Evolutionary conservation across 1,140 invertebrate genomes (phyloP), one percentile per base, ranked within the genome.

Genomic region (Lepidurus packardi): DNA sequence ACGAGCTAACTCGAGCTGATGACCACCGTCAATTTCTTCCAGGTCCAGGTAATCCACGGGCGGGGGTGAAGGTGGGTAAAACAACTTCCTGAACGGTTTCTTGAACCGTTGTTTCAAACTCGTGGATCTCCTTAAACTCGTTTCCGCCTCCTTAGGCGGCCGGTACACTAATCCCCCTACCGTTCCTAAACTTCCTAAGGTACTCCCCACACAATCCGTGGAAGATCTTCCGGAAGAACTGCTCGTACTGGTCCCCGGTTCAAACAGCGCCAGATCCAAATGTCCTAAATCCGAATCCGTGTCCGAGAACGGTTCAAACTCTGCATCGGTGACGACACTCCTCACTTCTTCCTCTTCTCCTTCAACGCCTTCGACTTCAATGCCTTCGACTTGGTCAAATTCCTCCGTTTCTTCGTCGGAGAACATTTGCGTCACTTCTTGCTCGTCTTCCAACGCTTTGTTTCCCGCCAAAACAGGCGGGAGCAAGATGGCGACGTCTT

Each of bases 261-360:
- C 90, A 84, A 91, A 91, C 73, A 91, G 85, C 43, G 89, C 86
- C 81, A 90, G 85, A 85, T 91, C 90, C 82, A 91, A 85, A 81
- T 89, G 89, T 80, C 90, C 89, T 88, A 91, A 89, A 84, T 90
- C 90, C 84, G 89, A 90, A 80, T 85, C 84, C 80, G 87, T 88
- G 79, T 88, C 87, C 11, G 86, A 87, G 80, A 88, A 88, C 9
- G 87, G 87, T 80, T 88, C 87, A 81, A 88, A 88, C 80, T 88
- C 87, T 10, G 75, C 75, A 34, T 43, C 47, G 24, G 47, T 47
- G 7, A 78, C 45, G 16, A 75, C n/a, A 44, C 43, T 76, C 16
- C 42, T 76, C 47, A 76, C 75, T 47, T 76, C 47, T 5, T 76
- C 43, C 24, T 76, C 13, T 43, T 42, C 43, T 76, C 16, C 43